A percentile compares a stretch with the other conserved stretches of the same genome.
These are phyloP conservation scores for Myiozetetes cayanensis DNA, from an alignment of 2,113 vertebrate species.

Conservation along the genomic window DNA sequence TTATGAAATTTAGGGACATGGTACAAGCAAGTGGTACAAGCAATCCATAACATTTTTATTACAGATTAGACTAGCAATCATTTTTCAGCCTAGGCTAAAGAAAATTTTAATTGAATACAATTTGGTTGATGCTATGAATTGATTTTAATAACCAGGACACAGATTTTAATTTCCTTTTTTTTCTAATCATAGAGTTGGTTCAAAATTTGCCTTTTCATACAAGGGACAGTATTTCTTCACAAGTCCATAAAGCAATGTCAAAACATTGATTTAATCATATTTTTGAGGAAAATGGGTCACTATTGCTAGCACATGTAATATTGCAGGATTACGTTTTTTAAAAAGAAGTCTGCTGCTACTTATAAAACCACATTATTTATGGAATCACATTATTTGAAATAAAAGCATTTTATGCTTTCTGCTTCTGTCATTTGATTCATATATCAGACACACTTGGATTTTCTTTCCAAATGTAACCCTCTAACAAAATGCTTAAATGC, in stretches of 20 bases:
- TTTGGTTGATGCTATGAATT: background rate
- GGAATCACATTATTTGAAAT: background rate
- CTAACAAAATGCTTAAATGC: background rate
- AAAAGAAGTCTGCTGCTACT: background rate
- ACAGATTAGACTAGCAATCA: background rate
- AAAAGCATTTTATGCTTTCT: background rate
- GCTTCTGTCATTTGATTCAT: background rate
- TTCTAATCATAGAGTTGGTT: background rate
- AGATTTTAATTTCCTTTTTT: background rate
- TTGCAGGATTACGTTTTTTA: background rate
- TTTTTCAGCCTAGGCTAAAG: background rate
- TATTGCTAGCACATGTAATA: background rate
- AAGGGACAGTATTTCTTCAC: background rate
- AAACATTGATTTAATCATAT: background rate
- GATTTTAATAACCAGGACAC: background rate
- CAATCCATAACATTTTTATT: background rate
- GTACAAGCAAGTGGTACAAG: background rate
- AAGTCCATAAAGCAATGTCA: background rate
- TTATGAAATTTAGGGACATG: background rate
- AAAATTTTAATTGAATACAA: background rate
- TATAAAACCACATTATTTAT: background rate
- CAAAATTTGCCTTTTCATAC: background rate
- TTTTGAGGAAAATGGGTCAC: background rate
- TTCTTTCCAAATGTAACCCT: background rate
- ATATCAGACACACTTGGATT: background rate